Percentiles rank a stretch among this genome's conserved stretches.
Evolutionary conservation across 2,888 invertebrate species (phyloP).

Genomic region (Torymus auratus): DNA sequence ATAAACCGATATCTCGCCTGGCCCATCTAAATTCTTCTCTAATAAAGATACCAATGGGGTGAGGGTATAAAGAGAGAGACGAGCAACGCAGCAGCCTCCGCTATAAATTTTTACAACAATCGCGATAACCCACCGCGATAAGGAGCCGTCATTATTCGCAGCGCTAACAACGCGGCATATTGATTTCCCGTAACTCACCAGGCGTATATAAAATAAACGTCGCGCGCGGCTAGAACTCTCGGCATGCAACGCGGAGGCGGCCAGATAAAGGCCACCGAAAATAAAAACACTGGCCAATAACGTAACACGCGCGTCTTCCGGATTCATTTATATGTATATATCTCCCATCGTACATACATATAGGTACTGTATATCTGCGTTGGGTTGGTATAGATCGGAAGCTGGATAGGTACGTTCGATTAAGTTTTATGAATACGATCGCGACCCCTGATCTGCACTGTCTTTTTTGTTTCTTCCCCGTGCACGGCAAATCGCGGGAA

Average conservation of each 20-base stretch:
- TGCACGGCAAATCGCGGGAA: not conserved
- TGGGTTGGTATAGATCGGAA: not conserved
- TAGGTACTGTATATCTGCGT: slow-evolving; percentile 12
- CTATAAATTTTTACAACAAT: not conserved
- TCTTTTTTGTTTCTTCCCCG: no score
- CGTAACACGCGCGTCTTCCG: no score
- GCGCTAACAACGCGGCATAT: slow-evolving; percentile 14
- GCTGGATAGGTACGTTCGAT: slow-evolving; percentile 23
- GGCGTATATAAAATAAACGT: not conserved
- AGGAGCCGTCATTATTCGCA: not conserved
- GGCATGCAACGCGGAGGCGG: no score
- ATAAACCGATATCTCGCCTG: slow-evolving; percentile 2
- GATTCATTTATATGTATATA: no score
- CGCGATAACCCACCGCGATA: slow-evolving; percentile 5
- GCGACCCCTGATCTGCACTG: no score
- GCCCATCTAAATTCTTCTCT: not conserved
- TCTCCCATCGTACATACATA: not conserved
- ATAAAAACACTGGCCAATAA: no score
- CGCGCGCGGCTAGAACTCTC: no score
- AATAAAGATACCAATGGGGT: slow-evolving; percentile 2
- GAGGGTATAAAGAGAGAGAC: no score
- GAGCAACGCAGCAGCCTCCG: no score
- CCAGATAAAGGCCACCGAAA: no score
- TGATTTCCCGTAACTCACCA: slow-evolving; percentile 15
- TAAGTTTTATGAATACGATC: slow-evolving; percentile 21